Conservation (phyloP, 2,888 invertebrate species). For the Rhagonycha lutea region DNA sequence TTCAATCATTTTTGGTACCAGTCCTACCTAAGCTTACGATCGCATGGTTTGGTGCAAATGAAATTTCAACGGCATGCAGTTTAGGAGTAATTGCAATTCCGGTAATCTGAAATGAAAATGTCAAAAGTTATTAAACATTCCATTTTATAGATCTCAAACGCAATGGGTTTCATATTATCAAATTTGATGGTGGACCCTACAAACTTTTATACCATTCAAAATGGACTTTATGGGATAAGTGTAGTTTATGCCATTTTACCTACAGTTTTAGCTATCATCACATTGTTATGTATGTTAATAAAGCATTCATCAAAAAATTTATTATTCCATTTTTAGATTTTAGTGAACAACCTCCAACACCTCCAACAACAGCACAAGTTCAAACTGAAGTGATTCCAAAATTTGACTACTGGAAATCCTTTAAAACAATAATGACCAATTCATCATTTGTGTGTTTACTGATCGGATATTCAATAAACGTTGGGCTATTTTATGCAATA, state of each 20-base stretch:
- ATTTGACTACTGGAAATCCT: constrained; percentile 24
- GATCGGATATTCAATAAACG: neutral
- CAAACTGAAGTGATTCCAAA: constrained; percentile 54
- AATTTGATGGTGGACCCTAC: neutral
- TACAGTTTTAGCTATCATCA: neutral
- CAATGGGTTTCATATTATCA: constrained; percentile 81
- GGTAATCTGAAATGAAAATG: neutral
- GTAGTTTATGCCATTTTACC: neutral
- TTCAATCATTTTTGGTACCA: constrained; percentile 90
- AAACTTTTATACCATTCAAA: neutral
- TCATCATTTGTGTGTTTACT: constrained; percentile 18
- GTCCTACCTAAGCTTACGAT: constrained; percentile 91
- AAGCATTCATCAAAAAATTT: neutral
- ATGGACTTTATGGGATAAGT: neutral
- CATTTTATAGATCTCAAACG: constrained; percentile 82
- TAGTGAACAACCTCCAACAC: constrained; percentile 63
- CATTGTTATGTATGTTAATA: neutral
- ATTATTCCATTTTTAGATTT: neutral
- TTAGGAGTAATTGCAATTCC: constrained; percentile 94
- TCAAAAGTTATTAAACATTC: neutral
- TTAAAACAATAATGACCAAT: neutral
- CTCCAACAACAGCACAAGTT: constrained; percentile 84
- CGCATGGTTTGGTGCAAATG: constrained; percentile 94
- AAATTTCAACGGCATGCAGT: constrained; percentile 97
- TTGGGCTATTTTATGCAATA: neutral